Base-by-base conservation (phyloP, 2,888 invertebrate species). In the Bombylius major region DNA sequence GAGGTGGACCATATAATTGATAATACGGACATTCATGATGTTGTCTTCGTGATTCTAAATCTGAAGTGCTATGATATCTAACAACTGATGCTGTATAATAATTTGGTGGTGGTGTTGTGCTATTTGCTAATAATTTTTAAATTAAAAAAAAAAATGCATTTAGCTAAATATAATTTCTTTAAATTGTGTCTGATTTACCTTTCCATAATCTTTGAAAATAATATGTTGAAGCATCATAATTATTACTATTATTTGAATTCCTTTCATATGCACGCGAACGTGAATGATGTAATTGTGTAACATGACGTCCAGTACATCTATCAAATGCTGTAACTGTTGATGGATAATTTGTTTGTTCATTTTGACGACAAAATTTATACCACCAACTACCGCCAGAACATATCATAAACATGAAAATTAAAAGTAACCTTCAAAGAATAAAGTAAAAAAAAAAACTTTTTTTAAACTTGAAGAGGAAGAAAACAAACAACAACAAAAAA, bases 301-400 rank as follows among this genome's bases (percentile, higher is more conserved):
- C 59, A 50, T 56, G 56, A n/a, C 56, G 55, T 4, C 54, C 51
- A 33, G 32, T 50, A 8, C 50, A 46, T 34, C 56, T 56, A 14
- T 56, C 54, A 49, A 56, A 50, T 11, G 51, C 32, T 9, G 54
- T 47, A 14, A 55, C 51, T 52, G 56, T 55, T 54, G 58, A 55
- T 52, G 60, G 59, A 55, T 60, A 60, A 9, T 55, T 51, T 34
- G 60, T 58, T 53, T 58, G 46, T 56, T 75, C 68, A 34, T 71
- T 72, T 62, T 75, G 75, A 34, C 76, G 64, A 71, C 76, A 75
- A 59, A 75, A 76, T 54, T 77, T 70, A 62, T 77, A 77, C 78
- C 78, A 78, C 76, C 77, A 78, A n/a, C 77, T 76, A 50, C 77
- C 78, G 46, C 78, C 78, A 54, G 77, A 77, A 62, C 78, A 78